Evolutionary conservation across 2,113 vertebrate species (phyloP).

Genomic region (Ophiodon elongatus): DNA sequence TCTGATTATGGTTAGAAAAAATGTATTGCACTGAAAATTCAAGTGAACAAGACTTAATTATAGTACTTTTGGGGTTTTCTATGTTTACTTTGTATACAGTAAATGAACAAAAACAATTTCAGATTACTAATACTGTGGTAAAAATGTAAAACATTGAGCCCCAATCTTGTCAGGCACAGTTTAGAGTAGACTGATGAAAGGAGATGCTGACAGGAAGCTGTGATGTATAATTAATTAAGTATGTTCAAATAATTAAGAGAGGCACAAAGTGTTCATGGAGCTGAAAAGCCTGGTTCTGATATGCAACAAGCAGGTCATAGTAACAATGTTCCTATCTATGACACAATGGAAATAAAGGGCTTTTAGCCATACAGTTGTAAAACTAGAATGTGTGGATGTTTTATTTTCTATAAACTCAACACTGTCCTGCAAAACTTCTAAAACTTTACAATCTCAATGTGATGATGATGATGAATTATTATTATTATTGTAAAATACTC

Average conservation of each 20-base stretch:
- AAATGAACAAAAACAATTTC: not conserved
- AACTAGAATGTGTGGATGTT: no score
- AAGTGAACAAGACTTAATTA: not conserved
- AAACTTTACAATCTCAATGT: not conserved
- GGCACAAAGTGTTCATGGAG: not conserved
- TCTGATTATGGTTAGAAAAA: not conserved
- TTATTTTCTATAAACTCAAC: not conserved
- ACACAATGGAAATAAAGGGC: not conserved
- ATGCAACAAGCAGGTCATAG: not conserved
- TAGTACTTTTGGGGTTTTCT: not conserved
- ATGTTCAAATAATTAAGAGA: not conserved
- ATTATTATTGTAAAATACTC: not conserved
- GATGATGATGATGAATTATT: not conserved
- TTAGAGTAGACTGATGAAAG: not conserved
- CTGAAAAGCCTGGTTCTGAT: not conserved
- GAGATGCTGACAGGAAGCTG: not conserved
- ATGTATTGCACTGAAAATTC: not conserved
- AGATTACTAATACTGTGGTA: not conserved
- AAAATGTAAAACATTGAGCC: not conserved
- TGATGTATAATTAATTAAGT: not conserved
- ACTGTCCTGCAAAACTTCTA: not conserved
- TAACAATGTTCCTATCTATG: not conserved
- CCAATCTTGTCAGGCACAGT: not conserved
- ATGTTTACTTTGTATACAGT: not conserved
- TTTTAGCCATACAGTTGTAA: not conserved